Conservation (phyloP, 1,140 invertebrate species). For the Lepidostoma basale region DNA sequence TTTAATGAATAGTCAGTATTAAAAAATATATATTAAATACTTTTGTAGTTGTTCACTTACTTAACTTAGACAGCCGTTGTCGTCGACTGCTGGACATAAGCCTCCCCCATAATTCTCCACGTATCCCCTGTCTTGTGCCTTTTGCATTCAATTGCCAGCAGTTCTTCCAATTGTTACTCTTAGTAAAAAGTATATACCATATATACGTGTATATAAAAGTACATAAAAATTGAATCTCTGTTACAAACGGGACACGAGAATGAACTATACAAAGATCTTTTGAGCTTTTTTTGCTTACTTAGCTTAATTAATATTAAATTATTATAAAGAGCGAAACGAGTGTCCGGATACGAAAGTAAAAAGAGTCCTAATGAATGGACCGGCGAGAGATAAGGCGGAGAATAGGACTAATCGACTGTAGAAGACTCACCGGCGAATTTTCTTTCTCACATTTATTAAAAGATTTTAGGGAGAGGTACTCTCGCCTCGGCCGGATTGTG, state of each 20-base stretch:
- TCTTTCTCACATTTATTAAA: constrained; percentile 22
- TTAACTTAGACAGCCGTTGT: too few relatives aligned
- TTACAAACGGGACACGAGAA: background rate
- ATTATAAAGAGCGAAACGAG: constrained; percentile 7
- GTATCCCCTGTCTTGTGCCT: too few relatives aligned
- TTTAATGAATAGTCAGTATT: too few relatives aligned
- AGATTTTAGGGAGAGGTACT: background rate
- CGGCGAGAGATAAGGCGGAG: constrained; percentile 27
- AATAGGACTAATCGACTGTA: constrained; percentile 42
- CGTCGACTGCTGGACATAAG: too few relatives aligned
- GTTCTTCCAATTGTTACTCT: too few relatives aligned
- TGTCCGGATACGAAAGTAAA: background rate
- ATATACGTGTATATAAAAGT: too few relatives aligned
- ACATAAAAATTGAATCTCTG: background rate
- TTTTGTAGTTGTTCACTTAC: too few relatives aligned
- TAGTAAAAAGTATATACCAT: too few relatives aligned
- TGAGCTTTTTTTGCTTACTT: background rate
- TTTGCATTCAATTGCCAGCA: too few relatives aligned
- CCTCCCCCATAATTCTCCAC: too few relatives aligned
- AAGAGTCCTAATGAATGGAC: constrained; percentile 15
- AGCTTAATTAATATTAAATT: constrained; percentile 18
- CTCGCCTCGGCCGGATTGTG: background rate
- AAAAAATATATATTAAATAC: too few relatives aligned
- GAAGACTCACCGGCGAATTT: constrained; percentile 29
- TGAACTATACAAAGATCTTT: background rate